A percentile compares a stretch with the other conserved stretches of the same genome.
Conservation (phyloP, 1,140 invertebrate species). For the Akabosia matsudoensis region DNA sequence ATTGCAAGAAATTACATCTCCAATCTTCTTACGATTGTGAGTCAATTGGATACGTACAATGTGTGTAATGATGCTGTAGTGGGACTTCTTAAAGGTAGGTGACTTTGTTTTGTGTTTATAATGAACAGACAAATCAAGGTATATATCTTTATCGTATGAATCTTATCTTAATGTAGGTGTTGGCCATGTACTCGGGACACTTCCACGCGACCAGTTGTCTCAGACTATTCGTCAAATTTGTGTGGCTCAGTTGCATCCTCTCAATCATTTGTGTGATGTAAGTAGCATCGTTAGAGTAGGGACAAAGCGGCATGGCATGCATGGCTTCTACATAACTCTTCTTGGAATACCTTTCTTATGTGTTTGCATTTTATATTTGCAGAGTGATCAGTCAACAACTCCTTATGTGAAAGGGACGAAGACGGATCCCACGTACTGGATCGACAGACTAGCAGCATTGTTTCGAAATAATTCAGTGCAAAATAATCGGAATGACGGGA, state of each 20-base stretch:
- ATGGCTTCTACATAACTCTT: background rate
- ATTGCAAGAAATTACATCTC: conserved; percentile 73
- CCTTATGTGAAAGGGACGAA: conserved; percentile 54
- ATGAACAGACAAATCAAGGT: too few species aligned
- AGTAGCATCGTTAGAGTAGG: too few species aligned
- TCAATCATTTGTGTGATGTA: conserved; percentile 60
- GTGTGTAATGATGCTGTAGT: conserved; percentile 77
- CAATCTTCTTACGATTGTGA: conserved; percentile 75
- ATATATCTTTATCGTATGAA: too few species aligned
- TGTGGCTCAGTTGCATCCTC: conserved; percentile 67
- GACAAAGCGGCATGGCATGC: too few species aligned
- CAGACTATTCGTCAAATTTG: conserved; percentile 74
- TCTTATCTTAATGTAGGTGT: conserved; percentile 58
- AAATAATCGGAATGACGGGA: conserved; percentile 57
- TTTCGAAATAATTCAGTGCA: conserved; percentile 70
- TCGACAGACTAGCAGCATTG: conserved; percentile 85
- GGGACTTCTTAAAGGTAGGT: conserved; percentile 72
- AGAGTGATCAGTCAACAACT: conserved; percentile 42
- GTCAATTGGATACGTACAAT: conserved; percentile 71
- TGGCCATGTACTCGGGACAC: conserved; percentile 62
- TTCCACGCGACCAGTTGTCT: conserved; percentile 63
- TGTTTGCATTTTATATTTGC: conserved; percentile 31
- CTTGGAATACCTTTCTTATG: background rate
- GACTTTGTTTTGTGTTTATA: too few species aligned
- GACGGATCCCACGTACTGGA: conserved; percentile 83